Evolutionary conservation across 1,140 invertebrate species (phyloP).

Genomic region (Drosophila parabipectinata): DNA sequence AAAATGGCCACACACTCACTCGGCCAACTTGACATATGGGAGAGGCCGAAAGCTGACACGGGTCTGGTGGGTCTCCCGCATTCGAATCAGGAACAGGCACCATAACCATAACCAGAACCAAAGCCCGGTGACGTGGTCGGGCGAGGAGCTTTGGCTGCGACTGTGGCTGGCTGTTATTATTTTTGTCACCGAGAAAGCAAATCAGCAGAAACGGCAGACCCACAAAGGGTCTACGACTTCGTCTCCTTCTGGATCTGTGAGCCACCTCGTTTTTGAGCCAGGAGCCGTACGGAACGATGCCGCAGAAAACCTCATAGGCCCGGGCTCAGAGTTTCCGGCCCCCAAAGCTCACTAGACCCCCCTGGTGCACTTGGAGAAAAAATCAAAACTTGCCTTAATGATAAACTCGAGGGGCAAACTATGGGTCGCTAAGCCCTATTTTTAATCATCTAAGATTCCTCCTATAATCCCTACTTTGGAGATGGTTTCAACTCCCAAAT

Average conservation of each 20-base stretch:
- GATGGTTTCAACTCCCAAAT: too few relatives aligned
- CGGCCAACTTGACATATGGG: constrained; percentile 71
- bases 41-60: constrained; percentile 5
- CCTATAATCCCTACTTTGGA: too few relatives aligned
- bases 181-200: constrained; percentile 82
- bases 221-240: constrained; percentile 55
- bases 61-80: not conserved
- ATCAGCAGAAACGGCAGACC: constrained; percentile 70
- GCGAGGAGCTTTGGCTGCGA: constrained; percentile 49
- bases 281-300: constrained; percentile 67
- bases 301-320: constrained; percentile 49
- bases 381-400: too few relatives aligned
- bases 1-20: constrained; percentile 65
- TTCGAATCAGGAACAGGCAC: not conserved
- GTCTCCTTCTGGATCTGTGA: not conserved
- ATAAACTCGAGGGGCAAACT: too few relatives aligned
- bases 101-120: constrained; percentile 8
- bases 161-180: constrained; percentile 78
- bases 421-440: too few relatives aligned
- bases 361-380: constrained; percentile 2
- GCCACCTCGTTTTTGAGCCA: not conserved
- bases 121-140: constrained; percentile 31
- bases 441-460: too few relatives aligned
- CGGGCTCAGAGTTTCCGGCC: constrained; percentile 43
- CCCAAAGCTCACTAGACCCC: constrained; percentile 14